phyloP scores from a whole-genome alignment of 2,113 vertebrate species.

The Amia ocellicauda region DNA sequence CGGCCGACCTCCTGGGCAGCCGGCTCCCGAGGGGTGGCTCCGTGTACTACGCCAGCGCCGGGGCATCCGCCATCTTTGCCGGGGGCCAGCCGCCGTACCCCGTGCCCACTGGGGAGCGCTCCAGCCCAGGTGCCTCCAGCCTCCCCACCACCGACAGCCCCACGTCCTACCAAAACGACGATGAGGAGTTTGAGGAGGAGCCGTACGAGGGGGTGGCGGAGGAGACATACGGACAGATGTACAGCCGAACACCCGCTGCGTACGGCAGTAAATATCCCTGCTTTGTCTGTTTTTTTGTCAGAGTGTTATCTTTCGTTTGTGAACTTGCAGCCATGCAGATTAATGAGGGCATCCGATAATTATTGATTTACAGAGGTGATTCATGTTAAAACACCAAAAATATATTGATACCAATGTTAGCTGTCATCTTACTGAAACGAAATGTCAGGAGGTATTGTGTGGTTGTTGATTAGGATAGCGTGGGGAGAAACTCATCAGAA shows the following conservation, averaged over 20 bases:
- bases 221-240: slow-evolving; percentile 86
- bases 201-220: slow-evolving; percentile 87
- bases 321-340: too few species aligned
- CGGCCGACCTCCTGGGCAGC: slow-evolving; percentile 38
- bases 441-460: too few species aligned
- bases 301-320: too few species aligned
- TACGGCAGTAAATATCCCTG: slow-evolving; percentile 80
- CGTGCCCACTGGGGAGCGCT: slow-evolving; percentile 59
- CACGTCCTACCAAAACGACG: slow-evolving; percentile 95
- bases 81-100: slow-evolving; percentile 72
- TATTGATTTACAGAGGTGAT: too few species aligned
- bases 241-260: slow-evolving; percentile 77
- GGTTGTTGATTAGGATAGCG: too few species aligned
- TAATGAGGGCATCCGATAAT: too few species aligned
- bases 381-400: too few species aligned
- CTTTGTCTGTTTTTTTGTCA: too few species aligned
- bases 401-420: too few species aligned
- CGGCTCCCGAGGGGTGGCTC: slow-evolving; percentile 44
- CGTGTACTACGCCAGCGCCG: slow-evolving; percentile 46
- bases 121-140: slow-evolving; percentile 90
- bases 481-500: too few species aligned
- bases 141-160: slow-evolving; percentile 95
- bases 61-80: slow-evolving; percentile 68
- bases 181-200: slow-evolving; percentile 94
- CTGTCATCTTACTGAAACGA: too few species aligned